Conservation (phyloP, 2,113 vertebrate species). For the Heterotilapia buettikoferi region DNA sequence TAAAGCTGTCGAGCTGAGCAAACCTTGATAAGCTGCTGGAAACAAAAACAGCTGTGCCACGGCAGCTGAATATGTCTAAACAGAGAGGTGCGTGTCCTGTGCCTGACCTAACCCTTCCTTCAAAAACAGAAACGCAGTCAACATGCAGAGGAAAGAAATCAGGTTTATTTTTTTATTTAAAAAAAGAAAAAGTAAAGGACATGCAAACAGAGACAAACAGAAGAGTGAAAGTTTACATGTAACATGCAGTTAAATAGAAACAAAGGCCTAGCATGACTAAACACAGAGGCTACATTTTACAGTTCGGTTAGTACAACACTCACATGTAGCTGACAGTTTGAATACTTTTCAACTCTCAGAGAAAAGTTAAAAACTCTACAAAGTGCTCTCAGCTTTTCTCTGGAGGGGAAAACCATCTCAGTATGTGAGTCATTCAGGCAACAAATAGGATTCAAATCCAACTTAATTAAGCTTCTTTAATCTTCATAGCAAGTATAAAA, state of each 20-base stretch:
- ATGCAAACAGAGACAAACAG: slow-evolving; percentile 29
- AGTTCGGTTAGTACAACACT: not conserved
- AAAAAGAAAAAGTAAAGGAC: not conserved
- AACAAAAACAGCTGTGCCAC: not conserved
- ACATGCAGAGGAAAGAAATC: slow-evolving; percentile 32
- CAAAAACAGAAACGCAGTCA: slow-evolving; percentile 21
- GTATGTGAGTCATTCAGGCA: not conserved
- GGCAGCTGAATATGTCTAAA: slow-evolving; percentile 37
- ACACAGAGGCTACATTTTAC: not conserved
- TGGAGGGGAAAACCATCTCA: not conserved
- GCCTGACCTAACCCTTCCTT: not conserved
- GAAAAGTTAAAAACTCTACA: not conserved
- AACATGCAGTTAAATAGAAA: slow-evolving; percentile 6
- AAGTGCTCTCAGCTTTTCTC: not conserved
- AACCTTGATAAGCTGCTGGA: slow-evolving; percentile 30
- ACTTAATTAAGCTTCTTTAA: not conserved
- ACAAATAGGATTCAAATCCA: not conserved
- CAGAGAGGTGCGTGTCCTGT: slow-evolving; percentile 39
- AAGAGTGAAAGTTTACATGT: slow-evolving; percentile 14
- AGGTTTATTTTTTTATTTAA: slow-evolving; percentile 24
- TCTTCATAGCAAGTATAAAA: not conserved
- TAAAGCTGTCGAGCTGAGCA: not conserved
- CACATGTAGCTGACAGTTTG: not conserved
- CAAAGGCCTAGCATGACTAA: not conserved
- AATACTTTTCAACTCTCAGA: not conserved